Base-by-base conservation (phyloP, 2,888 invertebrate species). In the Drosophila crucigera region DNA sequence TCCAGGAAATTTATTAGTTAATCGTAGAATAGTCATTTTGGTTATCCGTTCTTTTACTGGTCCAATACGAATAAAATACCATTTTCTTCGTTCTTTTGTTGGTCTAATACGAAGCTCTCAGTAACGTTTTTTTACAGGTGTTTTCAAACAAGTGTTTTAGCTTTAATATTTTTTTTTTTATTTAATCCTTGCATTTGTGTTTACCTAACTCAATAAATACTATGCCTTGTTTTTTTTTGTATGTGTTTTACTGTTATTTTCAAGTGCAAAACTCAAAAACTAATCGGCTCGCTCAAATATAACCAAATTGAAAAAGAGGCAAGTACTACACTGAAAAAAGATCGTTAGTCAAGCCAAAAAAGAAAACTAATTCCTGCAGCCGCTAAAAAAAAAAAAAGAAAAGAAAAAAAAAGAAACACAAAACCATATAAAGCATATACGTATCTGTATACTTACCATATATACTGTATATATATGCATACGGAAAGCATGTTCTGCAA, bases 241-340 rank as follows among this genome's bases (percentile, higher is more conserved):
- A 30, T 78, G 37, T 78, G 74, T 82, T 82, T 31, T 65, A 73
- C 54, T 68, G 81, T 73, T 84, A 63, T 82, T 72, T 52, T 74
- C 58, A 80, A 83, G 53, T 70, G 69, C 69, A 76, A 83, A 76
- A 66, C 52, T 61, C 43, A 65, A 73, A 66, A 73, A 82, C 75
- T 82, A 82, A 82, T 82, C 84, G 82, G 82, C 82, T 78, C 75
- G 79, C 68, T 68, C 49, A 72, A 81, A 73, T 50, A 43, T 65
- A 59, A 71, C 55, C 54, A 68, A 60, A 66, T 67, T 39, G 11
- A 35, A 41, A 25, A 41, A 43, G 30, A 54, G 64, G 60, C 64
- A 64, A 59, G 28, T 30, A 47, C 62, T 50, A 41, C 43, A 60
- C 33, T 28, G 28, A 63, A 28, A 35, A 52, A 41, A 16, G 30